Conservation (phyloP, 2,888 invertebrate genomes). For the Netelia virgata region DNA sequence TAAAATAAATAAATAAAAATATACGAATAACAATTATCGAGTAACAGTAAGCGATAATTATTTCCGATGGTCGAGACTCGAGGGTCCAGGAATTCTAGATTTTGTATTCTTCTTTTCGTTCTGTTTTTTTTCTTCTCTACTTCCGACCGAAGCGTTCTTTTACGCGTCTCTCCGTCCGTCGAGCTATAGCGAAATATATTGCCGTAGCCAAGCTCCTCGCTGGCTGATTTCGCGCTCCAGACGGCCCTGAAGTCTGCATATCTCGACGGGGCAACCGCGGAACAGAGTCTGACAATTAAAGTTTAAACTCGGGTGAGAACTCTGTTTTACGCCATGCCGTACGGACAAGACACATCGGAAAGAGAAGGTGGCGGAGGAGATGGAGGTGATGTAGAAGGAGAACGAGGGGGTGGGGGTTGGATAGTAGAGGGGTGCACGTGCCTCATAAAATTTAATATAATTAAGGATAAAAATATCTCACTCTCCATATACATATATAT, state of each 20-base stretch:
- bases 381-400: constrained; percentile 31
- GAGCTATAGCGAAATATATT: constrained; percentile 56
- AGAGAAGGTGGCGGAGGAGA: constrained; percentile 32
- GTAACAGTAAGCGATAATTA: background rate
- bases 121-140: background rate
- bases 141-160: constrained; percentile 38
- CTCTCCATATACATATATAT: constrained; percentile 30
- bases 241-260: constrained; percentile 66
- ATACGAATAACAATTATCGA: background rate
- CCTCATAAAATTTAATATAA: constrained; percentile 80
- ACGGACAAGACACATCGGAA: constrained; percentile 51
- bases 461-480: constrained; percentile 80
- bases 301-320: constrained; percentile 73
- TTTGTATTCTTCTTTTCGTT: too few species aligned
- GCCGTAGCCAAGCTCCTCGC: constrained; percentile 50
- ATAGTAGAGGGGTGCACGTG: constrained; percentile 39
- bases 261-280: constrained; percentile 70
- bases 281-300: constrained; percentile 76
- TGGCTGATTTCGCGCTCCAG: constrained; percentile 49
- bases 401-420: constrained; percentile 43
- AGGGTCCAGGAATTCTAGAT: background rate
- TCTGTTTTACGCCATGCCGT: constrained; percentile 60
- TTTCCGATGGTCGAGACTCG: background rate
- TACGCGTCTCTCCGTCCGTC: constrained; percentile 41
- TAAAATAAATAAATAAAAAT: background rate